phyloP scores from a whole-genome alignment of 1,140 invertebrate genomes.

The Schlechtendalia chinensis region DNA sequence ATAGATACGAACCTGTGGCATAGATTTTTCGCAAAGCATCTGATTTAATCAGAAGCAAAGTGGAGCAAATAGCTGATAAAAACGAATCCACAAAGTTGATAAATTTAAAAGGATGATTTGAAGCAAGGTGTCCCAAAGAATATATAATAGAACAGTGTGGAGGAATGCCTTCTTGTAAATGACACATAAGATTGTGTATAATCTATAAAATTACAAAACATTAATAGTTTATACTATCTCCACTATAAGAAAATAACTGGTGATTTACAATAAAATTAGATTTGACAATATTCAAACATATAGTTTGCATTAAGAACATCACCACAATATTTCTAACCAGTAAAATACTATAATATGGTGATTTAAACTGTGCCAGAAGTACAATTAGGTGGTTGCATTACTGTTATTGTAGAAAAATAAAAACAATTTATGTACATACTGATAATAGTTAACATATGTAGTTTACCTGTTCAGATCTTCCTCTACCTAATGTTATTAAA shows the following conservation, averaged over 20 bases:
- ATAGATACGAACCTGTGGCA: slow-evolving; percentile 23
- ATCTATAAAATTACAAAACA: slow-evolving; percentile 23
- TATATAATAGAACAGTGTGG: slow-evolving; percentile 43
- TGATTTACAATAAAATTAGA: too few species aligned
- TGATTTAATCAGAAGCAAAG: slow-evolving; percentile 26
- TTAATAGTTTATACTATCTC: neutral
- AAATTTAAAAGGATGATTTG: slow-evolving; percentile 41
- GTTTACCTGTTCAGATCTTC: slow-evolving; percentile 38
- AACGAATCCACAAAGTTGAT: slow-evolving; percentile 40
- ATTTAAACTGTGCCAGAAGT: too few species aligned
- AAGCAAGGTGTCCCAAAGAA: slow-evolving; percentile 43
- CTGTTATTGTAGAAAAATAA: neutral
- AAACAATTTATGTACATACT: neutral
- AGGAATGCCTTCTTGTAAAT: slow-evolving; percentile 42
- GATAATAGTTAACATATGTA: neutral
- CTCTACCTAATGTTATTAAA: slow-evolving; percentile 27
- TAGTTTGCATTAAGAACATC: neutral
- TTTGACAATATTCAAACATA: too few species aligned
- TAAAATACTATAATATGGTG: neutral
- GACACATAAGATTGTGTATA: slow-evolving; percentile 35
- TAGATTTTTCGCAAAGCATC: slow-evolving; percentile 43
- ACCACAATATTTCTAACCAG: neutral
- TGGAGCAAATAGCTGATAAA: slow-evolving; percentile 34
- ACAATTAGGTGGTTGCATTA: neutral
- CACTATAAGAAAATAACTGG: neutral